Evolutionary conservation across 2,113 vertebrate genomes (phyloP).

Genomic region (Pteruthius melanotis): DNA sequence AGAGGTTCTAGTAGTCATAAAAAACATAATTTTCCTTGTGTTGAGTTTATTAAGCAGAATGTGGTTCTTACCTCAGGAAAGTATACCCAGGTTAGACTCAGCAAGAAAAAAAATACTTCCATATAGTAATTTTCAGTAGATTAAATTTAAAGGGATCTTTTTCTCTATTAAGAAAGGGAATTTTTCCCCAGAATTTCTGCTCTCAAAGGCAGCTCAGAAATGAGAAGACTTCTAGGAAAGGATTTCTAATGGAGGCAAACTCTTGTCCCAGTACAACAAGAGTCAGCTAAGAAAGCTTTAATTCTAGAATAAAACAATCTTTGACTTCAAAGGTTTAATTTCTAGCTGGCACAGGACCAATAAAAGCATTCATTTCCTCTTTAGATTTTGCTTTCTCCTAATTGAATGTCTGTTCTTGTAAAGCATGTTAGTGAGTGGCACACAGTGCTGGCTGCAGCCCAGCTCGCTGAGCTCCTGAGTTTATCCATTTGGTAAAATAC

Average conservation of each 20-base stretch:
- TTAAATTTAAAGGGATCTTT: neutral
- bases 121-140: neutral
- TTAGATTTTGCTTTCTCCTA: conserved; percentile 30
- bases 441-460: neutral
- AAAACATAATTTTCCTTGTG: neutral
- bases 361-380: neutral
- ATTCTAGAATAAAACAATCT: neutral
- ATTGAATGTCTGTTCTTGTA: conserved; percentile 15
- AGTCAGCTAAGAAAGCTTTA: conserved; percentile 31
- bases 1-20: neutral
- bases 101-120: neutral
- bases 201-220: neutral
- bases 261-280: neutral
- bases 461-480: neutral
- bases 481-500: neutral
- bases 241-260: neutral
- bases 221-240: neutral
- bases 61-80: neutral
- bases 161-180: neutral
- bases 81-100: neutral
- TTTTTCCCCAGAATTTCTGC: neutral
- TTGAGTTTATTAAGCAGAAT: neutral
- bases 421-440: neutral
- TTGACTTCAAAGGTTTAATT: conserved; percentile 39
- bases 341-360: neutral